Evolutionary conservation across 2,888 invertebrate genomes (phyloP), one percentile per base, ranked within the genome.

Genomic region (Hypsopygia costalis): DNA sequence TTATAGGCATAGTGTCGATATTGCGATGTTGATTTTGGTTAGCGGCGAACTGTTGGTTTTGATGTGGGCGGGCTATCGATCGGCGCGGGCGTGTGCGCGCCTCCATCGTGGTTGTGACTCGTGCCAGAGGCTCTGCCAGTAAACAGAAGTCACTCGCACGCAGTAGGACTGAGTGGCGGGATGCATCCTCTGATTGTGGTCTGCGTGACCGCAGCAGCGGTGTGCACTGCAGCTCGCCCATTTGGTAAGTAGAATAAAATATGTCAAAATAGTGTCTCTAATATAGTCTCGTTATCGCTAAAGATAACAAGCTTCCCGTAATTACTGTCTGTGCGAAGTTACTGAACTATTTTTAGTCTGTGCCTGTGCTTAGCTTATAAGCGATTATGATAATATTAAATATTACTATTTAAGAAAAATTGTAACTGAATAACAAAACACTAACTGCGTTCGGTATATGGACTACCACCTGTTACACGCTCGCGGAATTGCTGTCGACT

Each of bases 1-100:
- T 9, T 20, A 10, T 28, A 16, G 10, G 11, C 31, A 43, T 47
- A 51, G 37, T 44, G 50, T 43, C 37, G 20, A 39, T 42, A 47
- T 52, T 45, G 35, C 44, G 43, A 46, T 51, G 58, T 56, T 59
- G 55, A 35, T 60, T 43, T 2, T 52, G 40, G 65, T 60, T 55
- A 46, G 51, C 49, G 35, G 40, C 39, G 36, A 44, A 41, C 41
- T 47, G 45, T 49, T 51, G 54, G 57, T 63, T 69, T 72, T 62
- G 54, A 80, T 81, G 82, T 86, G 81, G 85, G 85, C 75, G 83
- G 70, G 66, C 55, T 85, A 86, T 86, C 83, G 85, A 86, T 86
- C 81, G 79, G 64, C 75, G 82, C 82, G 65, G 66, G 55, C 52
- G 62, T 69, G 66, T 76, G 81, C 80, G 76, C 80, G 76, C 70